These are phyloP conservation scores for Melanostoma mellinum DNA, from an alignment of 2,888 invertebrate genomes.

Conservation along the genomic window DNA sequence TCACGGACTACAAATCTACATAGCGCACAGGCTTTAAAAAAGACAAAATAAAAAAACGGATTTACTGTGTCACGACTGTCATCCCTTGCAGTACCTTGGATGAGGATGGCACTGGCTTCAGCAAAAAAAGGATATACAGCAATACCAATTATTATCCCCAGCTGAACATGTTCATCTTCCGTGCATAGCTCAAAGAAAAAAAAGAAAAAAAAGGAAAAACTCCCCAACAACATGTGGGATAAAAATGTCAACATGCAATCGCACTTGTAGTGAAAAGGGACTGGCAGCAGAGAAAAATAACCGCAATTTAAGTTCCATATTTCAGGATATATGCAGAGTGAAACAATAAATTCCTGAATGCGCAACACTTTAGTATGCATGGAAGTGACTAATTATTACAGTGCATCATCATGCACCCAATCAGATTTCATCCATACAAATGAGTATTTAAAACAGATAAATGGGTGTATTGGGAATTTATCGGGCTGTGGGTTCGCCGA, in stretches of 20 bases:
- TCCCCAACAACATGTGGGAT: constrained; percentile 56
- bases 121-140: constrained; percentile 32
- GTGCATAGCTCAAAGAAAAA: background rate
- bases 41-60: constrained; percentile 4
- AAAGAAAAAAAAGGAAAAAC: constrained; percentile 12
- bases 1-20: constrained; percentile 25
- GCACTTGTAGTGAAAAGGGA: constrained; percentile 26
- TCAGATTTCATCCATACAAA: constrained; percentile 54
- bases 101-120: background rate
- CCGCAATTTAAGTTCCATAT: constrained; percentile 34
- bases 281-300: constrained; percentile 1
- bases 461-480: constrained; percentile 24
- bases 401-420: constrained; percentile 53
- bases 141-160: constrained; percentile 67
- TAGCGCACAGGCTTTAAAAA: background rate
- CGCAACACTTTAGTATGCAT: constrained; percentile 60
- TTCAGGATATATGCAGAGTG: constrained; percentile 23
- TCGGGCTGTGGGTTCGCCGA: background rate
- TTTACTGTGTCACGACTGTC: constrained; percentile 28
- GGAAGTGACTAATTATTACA: constrained; percentile 67
- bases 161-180: constrained; percentile 63
- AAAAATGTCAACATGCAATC: constrained; percentile 66
- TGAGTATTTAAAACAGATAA: constrained; percentile 53
- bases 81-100: constrained; percentile 32
- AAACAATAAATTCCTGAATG: constrained; percentile 33